Evolutionary conservation across 2,113 vertebrate species (phyloP).

Genomic region (Connochaetes taurinus): DNA sequence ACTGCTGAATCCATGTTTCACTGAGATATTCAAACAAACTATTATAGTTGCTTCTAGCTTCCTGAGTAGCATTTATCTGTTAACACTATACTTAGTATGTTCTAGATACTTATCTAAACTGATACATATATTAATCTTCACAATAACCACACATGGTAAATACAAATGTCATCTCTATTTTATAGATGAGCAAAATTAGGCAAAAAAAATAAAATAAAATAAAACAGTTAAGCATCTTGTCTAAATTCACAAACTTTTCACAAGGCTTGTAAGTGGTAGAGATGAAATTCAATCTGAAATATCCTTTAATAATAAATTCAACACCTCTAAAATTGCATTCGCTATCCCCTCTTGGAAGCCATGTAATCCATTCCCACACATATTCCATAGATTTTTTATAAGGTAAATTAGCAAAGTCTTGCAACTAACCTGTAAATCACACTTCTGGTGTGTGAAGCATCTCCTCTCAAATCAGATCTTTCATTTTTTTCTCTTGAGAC

Average conservation of each 20-base stretch:
- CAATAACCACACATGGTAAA: neutral
- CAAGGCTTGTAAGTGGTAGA: neutral
- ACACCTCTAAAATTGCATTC: neutral
- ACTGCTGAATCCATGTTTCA: neutral
- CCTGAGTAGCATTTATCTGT: neutral
- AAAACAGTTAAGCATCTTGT: neutral
- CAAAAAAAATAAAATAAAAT: neutral
- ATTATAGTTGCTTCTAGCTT: neutral
- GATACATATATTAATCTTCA: neutral
- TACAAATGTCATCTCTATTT: neutral
- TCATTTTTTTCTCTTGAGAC: neutral
- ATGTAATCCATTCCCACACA: neutral
- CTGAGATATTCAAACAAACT: neutral
- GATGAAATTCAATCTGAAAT: neutral
- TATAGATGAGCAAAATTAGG: neutral
- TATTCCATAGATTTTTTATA: neutral
- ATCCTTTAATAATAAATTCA: neutral
- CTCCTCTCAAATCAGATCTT: neutral
- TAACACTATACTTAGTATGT: neutral
- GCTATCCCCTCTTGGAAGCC: neutral
- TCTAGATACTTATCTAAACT: neutral
- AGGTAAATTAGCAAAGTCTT: neutral
- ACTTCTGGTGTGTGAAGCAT: neutral
- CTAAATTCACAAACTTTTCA: neutral
- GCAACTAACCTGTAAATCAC: neutral